These are phyloP conservation scores for Plebejus anna DNA, from an alignment of 2,888 invertebrate genomes.

Conservation along the genomic window DNA sequence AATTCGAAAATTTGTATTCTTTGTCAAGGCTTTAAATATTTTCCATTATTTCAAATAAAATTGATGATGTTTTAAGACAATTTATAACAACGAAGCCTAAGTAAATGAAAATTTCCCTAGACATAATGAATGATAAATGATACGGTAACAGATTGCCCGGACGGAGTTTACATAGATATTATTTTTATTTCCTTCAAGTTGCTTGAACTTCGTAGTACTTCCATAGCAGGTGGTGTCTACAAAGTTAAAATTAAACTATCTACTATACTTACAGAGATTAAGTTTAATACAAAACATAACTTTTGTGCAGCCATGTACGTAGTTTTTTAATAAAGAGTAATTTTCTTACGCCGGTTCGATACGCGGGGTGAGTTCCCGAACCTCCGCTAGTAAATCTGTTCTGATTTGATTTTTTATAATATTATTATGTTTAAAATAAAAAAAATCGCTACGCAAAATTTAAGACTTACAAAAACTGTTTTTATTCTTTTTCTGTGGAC, in stretches of 20 bases:
- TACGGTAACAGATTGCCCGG: neutral
- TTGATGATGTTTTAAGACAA: slow-evolving; percentile 1
- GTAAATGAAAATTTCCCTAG: neutral
- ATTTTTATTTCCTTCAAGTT: slow-evolving; percentile 4
- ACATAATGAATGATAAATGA: slow-evolving; percentile 8
- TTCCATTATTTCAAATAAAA: neutral
- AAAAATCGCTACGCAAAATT: neutral
- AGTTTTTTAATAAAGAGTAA: too few relatives aligned
- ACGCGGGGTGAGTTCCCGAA: too few relatives aligned
- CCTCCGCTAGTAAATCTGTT: too few relatives aligned
- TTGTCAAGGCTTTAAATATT: neutral
- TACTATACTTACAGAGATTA: neutral
- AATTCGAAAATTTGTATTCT: neutral
- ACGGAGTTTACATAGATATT: slow-evolving; percentile 9
- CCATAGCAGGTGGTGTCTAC: slow-evolving; percentile 1
- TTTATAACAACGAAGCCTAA: neutral
- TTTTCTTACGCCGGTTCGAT: too few relatives aligned
- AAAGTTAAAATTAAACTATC: slow-evolving; percentile 11
- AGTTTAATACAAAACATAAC: neutral
- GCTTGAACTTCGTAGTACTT: neutral
- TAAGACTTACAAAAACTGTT: neutral
- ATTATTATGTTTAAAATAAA: too few relatives aligned
- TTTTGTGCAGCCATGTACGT: too few relatives aligned
- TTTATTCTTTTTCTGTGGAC: neutral
- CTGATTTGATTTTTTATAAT: too few relatives aligned